Conservation (phyloP, 2,888 invertebrate genomes). For the Hemaris fuciformis region DNA sequence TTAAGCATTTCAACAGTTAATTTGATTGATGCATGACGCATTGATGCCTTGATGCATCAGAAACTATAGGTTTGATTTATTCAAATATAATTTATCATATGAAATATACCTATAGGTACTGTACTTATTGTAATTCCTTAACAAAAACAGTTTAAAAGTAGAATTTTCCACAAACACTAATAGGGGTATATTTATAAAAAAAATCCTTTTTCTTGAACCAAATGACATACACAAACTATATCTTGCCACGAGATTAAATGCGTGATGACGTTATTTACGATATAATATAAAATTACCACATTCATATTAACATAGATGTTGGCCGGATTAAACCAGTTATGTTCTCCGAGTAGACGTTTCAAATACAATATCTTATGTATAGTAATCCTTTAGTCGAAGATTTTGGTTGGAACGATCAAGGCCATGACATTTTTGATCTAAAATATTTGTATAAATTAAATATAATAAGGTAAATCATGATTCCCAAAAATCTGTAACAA, state of each 20-base stretch:
- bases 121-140: no score
- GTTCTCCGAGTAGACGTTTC: slow-evolving; percentile 16
- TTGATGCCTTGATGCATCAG: no score
- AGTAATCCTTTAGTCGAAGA: slow-evolving; percentile 25
- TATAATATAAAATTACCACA: slow-evolving; percentile 24
- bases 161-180: neutral
- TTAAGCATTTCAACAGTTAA: no score
- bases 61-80: no score
- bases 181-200: neutral
- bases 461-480: neutral
- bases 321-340: slow-evolving; percentile 34
- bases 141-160: neutral
- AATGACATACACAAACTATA: slow-evolving; percentile 9
- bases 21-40: no score
- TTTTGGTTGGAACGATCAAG: slow-evolving; percentile 25
- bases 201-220: neutral
- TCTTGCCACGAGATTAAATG: slow-evolving; percentile 9
- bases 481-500: no score
- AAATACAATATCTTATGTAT: slow-evolving; percentile 21
- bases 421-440: slow-evolving; percentile 10
- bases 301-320: slow-evolving; percentile 24
- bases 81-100: no score
- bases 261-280: slow-evolving; percentile 19
- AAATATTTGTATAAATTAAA: neutral
- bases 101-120: no score